These are phyloP conservation scores for Pogonus chalceus DNA, from an alignment of 1,140 invertebrate genomes.

Conservation along the genomic window DNA sequence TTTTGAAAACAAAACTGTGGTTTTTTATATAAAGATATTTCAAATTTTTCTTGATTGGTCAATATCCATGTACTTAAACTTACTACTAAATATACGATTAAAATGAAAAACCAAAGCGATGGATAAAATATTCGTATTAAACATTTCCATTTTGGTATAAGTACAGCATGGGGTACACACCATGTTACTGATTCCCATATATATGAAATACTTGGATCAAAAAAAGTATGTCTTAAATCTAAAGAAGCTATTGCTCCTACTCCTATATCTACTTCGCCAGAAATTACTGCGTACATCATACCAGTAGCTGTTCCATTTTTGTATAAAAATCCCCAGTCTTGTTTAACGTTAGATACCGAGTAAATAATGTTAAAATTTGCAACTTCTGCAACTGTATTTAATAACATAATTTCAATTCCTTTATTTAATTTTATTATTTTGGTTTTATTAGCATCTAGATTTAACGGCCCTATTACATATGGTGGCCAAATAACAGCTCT, in stretches of 20 bases:
- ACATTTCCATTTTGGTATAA: neutral
- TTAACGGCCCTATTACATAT: slow-evolving; percentile 15
- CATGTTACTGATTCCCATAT: slow-evolving; percentile 16
- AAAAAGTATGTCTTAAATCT: slow-evolving; percentile 9
- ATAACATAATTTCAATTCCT: slow-evolving; percentile 19
- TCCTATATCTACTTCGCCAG: neutral
- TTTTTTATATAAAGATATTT: slow-evolving; percentile 8
- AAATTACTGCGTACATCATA: neutral
- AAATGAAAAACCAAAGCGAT: slow-evolving; percentile 7
- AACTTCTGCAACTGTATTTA: slow-evolving; percentile 17
- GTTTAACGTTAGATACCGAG: slow-evolving; percentile 4
- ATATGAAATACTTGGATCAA: slow-evolving; percentile 14
- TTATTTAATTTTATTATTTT: neutral
- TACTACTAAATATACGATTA: slow-evolving; percentile 11
- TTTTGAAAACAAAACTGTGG: slow-evolving; percentile 11
- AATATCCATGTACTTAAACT: slow-evolving; percentile 11
- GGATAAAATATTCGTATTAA: neutral
- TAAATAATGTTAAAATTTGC: slow-evolving; percentile 18
- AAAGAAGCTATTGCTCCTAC: slow-evolving; percentile 16
- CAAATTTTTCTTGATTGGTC: slow-evolving; percentile 2
- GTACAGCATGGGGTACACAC: slow-evolving; percentile 15
- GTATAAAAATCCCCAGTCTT: slow-evolving; percentile 15
- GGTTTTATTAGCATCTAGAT: neutral
- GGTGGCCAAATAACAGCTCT: slow-evolving; percentile 17
- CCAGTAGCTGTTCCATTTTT: slow-evolving; percentile 18